A percentile compares a stretch with the other conserved stretches of the same genome.
Evolutionary conservation across 2,888 invertebrate species (phyloP).

Genomic region (Parnassius glacialis): DNA sequence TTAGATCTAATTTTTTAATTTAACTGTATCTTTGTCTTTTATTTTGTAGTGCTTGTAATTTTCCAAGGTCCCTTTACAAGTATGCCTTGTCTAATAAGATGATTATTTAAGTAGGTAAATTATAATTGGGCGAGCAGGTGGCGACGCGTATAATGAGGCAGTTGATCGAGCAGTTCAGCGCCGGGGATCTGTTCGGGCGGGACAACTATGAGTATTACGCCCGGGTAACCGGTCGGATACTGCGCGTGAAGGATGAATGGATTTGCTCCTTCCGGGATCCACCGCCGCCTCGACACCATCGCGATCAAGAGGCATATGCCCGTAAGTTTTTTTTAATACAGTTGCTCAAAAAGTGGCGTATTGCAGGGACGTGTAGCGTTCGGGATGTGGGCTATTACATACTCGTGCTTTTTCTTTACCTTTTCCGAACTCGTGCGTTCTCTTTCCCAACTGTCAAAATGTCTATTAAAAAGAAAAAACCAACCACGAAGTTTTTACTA

Average conservation of each 20-base stretch:
- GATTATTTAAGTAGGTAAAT: background rate
- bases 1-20: background rate
- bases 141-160: constrained; percentile 98
- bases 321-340: constrained; percentile 76
- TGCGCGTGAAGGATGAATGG: constrained; percentile 97
- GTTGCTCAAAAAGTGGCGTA: too few species aligned
- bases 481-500: too few species aligned
- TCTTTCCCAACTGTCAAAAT: too few species aligned
- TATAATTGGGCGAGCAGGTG: constrained; percentile 81
- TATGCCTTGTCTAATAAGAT: background rate
- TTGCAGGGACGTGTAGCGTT: too few species aligned
- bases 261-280: constrained; percentile 96
- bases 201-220: constrained; percentile 98
- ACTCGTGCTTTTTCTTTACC: too few species aligned
- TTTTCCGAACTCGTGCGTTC: too few species aligned
- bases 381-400: too few species aligned
- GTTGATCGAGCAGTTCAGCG: constrained; percentile 98
- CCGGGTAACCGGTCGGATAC: constrained; percentile 94
- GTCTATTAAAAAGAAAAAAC: too few species aligned
- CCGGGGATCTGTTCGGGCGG: constrained; percentile 95
- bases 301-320: constrained; percentile 85
- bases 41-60: background rate
- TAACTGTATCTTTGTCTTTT: too few species aligned
- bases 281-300: constrained; percentile 83
- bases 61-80: background rate